Evolutionary conservation across 2,797 vertebrate genomes (phyloP).

Genomic region (Distichodus sexfasciatus): DNA sequence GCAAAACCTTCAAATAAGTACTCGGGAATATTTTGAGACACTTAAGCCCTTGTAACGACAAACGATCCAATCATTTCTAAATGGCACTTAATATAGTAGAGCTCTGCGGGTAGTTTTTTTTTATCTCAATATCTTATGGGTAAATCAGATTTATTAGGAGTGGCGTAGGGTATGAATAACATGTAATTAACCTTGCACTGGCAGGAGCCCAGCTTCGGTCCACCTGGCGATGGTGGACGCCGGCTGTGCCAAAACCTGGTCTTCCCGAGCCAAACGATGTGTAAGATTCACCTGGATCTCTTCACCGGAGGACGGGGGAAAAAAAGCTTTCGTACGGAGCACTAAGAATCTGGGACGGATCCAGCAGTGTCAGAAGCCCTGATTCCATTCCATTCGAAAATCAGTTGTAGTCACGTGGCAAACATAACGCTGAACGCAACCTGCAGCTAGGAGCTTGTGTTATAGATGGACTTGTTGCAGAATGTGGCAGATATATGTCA

Average conservation of each 20-base stretch:
- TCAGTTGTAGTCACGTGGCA: too few relatives aligned
- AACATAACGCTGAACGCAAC: too few relatives aligned
- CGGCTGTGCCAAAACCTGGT: constrained; percentile 24
- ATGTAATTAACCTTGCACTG: constrained; percentile 41
- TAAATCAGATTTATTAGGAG: constrained; percentile 21
- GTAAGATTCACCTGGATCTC: constrained; percentile 21
- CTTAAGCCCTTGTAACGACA: too few relatives aligned
- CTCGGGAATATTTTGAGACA: too few relatives aligned
- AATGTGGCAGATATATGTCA: too few relatives aligned
- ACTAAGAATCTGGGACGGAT: neutral
- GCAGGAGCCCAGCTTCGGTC: constrained; percentile 31
- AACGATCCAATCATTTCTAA: too few relatives aligned
- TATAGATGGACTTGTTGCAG: too few relatives aligned
- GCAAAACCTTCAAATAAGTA: too few relatives aligned
- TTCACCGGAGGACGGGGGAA: neutral
- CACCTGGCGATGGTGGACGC: constrained; percentile 18
- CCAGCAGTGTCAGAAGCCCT: neutral
- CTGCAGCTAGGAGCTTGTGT: too few relatives aligned
- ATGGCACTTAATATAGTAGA: too few relatives aligned
- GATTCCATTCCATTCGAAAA: too few relatives aligned
- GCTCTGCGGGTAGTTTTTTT: neutral
- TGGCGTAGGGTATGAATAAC: constrained; percentile 27
- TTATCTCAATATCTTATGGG: neutral
- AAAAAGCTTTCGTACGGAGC: too few relatives aligned
- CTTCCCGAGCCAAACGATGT: constrained; percentile 28